Evolutionary conservation across 2,888 invertebrate genomes (phyloP), one percentile per base, ranked within the genome.

Genomic region (Ctenicera cuprea): DNA sequence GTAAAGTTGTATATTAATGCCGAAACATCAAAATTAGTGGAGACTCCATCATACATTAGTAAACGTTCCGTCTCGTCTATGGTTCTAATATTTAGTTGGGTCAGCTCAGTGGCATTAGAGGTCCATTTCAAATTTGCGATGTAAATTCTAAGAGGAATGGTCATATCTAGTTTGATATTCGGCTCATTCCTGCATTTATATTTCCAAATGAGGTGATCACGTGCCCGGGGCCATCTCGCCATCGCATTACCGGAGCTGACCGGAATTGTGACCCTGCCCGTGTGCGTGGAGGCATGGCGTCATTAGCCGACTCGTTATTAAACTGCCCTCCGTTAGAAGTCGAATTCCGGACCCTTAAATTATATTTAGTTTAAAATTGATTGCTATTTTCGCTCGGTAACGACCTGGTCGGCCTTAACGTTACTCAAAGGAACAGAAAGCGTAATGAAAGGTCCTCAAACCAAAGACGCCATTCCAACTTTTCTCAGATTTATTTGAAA

Each of bases 191-290:
- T 69, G 74, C 76, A 78, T 76, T 79, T 78, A 77, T 79, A 79
- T 79, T 79, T 79, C 75, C 77, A 75, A 77, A 77, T 79, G 75
- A 79, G 77, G 75, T 77, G 77, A 77, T 79, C 79, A 79, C 79
- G 79, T 79, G 77, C 79, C 77, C 76, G 74, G 74, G 73, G 77
- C 75, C 78, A 79, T 79, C 77, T 71, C 76, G 77, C 75, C 79
- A 77, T 79, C 74, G 79, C 77, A 77, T 79, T 78, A 77, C 77
- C 77, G 77, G 76, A 77, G 76, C 79, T 79, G 79, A 76, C 79
- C 77, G 77, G 79, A 79, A 79, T 79, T 77, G 79, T 69, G 77
- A 77, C 76, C 77, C 76, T 72, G 72, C 72, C 68, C 50, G 76
- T 74, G 75, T 71, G 71, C 75, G 76, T 74, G 78, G 78, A 78